Conservation (phyloP, 2,113 vertebrate species). For the Rhinichthys klamathensis region DNA sequence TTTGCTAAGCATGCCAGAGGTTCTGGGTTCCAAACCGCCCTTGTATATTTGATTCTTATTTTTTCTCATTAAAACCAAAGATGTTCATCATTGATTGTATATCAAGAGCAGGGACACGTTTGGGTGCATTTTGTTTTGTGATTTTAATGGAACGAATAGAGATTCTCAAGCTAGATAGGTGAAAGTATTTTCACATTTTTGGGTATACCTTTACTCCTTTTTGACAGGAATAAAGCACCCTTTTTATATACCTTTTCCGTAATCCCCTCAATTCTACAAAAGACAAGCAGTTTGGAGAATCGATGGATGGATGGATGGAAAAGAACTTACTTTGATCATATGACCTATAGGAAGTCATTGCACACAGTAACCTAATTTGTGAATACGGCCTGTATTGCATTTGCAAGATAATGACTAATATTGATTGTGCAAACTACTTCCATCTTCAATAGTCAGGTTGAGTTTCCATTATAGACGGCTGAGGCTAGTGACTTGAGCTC, state of each 20-base stretch:
- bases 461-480: constrained; percentile 35
- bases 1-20: too few relatives aligned
- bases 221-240: not conserved
- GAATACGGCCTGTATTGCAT: constrained; percentile 1
- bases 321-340: not conserved
- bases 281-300: not conserved
- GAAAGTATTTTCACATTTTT: not conserved
- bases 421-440: constrained; percentile 20
- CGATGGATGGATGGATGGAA: not conserved
- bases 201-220: not conserved
- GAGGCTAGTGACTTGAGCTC: constrained; percentile 41
- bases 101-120: too few relatives aligned
- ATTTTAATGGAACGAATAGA: too few relatives aligned
- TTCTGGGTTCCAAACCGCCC: too few relatives aligned
- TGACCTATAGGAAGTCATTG: not conserved
- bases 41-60: too few relatives aligned
- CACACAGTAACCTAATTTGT: not conserved
- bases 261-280: not conserved
- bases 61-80: too few relatives aligned
- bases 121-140: too few relatives aligned
- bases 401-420: constrained; percentile 36
- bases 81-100: too few relatives aligned
- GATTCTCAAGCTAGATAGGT: not conserved
- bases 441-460: constrained; percentile 51
- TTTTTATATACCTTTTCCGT: not conserved